These are phyloP conservation scores for Pelosia muscerda DNA, from an alignment of 2,888 invertebrate species.

Conservation along the genomic window DNA sequence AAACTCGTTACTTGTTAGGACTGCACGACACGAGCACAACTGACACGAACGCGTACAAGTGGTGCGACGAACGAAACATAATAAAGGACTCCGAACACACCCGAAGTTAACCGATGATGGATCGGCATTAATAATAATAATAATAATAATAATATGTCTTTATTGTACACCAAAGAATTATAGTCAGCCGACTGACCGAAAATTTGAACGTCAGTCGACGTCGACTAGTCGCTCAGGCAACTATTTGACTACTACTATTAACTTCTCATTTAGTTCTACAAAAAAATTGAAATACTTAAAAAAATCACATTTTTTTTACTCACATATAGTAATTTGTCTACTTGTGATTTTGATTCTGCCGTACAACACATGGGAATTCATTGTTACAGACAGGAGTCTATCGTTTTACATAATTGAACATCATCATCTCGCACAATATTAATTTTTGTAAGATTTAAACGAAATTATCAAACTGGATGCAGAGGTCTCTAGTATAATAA, in stretches of 20 bases:
- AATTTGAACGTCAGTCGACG: not conserved
- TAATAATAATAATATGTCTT: too few species aligned
- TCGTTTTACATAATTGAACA: too few species aligned
- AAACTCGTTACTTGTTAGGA: not conserved
- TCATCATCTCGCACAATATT: too few species aligned
- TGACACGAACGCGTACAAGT: not conserved
- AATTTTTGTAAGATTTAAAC: too few species aligned
- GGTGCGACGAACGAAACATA: constrained; percentile 1
- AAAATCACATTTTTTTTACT: too few species aligned
- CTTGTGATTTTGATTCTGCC: too few species aligned
- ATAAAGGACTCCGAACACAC: not conserved
- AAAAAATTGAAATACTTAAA: not conserved
- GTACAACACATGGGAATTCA: too few species aligned
- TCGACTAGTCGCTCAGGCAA: not conserved
- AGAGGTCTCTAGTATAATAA: too few species aligned
- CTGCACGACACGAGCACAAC: not conserved
- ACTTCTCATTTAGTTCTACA: not conserved
- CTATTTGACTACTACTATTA: not conserved
- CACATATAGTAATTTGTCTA: too few species aligned
- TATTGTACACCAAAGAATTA: too few species aligned
- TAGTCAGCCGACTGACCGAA: not conserved
- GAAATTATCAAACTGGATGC: too few species aligned
- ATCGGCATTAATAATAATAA: not conserved
- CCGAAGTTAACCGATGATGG: not conserved
- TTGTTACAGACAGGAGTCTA: too few species aligned